These are phyloP conservation scores for Luperina nickerlii DNA, from an alignment of 2,888 invertebrate species.

Conservation along the genomic window DNA sequence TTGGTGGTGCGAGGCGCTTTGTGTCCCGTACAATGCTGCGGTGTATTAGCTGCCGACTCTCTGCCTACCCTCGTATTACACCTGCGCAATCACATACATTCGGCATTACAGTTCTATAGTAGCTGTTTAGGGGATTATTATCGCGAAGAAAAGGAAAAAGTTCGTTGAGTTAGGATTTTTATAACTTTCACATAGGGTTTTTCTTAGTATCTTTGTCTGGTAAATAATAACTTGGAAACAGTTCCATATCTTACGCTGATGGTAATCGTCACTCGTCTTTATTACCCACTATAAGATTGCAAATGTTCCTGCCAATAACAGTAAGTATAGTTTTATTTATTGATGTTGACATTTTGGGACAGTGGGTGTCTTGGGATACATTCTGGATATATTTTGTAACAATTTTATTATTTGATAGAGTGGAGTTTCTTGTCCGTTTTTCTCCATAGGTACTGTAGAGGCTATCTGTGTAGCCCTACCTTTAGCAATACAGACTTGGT, in stretches of 20 bases:
- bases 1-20: conserved; percentile 70
- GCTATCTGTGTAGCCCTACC: too few species aligned
- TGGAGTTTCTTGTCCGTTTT: too few species aligned
- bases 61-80: conserved; percentile 54
- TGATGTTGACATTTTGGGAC: neutral
- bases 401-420: neutral
- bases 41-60: conserved; percentile 68
- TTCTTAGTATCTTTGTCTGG: neutral
- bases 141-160: neutral
- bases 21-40: conserved; percentile 72
- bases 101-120: conserved; percentile 14
- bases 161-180: conserved; percentile 10
- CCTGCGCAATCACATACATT: conserved; percentile 53
- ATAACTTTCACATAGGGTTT: neutral
- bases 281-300: neutral
- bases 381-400: neutral
- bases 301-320: neutral
- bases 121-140: conserved; percentile 26
- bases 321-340: neutral
- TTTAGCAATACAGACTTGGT: too few species aligned
- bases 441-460: too few species aligned
- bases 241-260: neutral
- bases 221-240: neutral
- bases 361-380: neutral
- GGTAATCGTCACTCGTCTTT: neutral